Percentiles rank a stretch among this genome's conserved stretches.
Conservation (phyloP, 2,113 vertebrate genomes). For the Fregata magnificens region DNA sequence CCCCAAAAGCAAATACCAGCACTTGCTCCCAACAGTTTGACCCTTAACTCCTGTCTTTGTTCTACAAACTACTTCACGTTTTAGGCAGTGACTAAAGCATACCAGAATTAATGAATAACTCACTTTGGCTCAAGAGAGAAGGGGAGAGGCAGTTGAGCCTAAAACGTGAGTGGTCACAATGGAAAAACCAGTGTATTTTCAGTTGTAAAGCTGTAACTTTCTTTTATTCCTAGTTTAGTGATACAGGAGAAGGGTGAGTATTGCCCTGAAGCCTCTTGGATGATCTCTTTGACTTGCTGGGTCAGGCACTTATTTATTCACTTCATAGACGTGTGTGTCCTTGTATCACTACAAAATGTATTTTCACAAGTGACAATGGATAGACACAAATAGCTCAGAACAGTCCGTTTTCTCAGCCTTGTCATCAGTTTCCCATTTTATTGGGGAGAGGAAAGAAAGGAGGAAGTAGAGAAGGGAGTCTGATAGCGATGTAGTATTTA, state of each 20-base stretch:
- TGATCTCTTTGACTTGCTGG: background rate
- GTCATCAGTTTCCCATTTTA: background rate
- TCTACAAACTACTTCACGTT: conserved; percentile 72
- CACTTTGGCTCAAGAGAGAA: conserved; percentile 42
- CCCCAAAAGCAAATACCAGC: background rate
- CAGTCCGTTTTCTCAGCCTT: background rate
- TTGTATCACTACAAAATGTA: background rate
- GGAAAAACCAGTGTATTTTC: background rate
- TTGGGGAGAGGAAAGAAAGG: background rate
- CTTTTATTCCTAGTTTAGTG: background rate
- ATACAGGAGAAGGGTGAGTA: background rate
- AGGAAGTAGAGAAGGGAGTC: background rate
- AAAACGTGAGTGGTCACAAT: background rate
- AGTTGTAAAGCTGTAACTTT: background rate
- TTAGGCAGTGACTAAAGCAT: conserved; percentile 63
- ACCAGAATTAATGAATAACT: conserved; percentile 81
- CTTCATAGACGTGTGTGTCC: background rate
- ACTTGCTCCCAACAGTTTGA: conserved; percentile 20
- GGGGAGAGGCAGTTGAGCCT: background rate
- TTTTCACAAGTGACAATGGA: background rate
- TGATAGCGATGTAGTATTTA: background rate
- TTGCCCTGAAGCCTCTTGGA: background rate
- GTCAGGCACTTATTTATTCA: background rate
- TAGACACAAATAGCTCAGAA: background rate
- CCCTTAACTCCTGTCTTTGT: conserved; percentile 68